These are phyloP conservation scores for Aphidius colemani DNA, from an alignment of 2,888 invertebrate species.

Conservation along the genomic window DNA sequence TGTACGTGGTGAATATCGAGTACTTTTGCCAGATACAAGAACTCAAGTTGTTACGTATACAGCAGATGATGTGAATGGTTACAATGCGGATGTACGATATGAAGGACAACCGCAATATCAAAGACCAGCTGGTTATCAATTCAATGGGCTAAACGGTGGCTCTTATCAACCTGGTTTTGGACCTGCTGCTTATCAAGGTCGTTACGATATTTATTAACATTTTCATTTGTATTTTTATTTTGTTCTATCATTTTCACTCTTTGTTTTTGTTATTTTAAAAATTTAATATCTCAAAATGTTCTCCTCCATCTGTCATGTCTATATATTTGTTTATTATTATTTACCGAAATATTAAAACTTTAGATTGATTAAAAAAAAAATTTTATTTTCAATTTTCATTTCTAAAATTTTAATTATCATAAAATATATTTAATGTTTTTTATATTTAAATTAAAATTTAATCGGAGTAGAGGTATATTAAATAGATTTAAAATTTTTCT, in stretches of 20 bases:
- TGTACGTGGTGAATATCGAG: slow-evolving; percentile 82
- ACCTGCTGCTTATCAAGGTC: slow-evolving; percentile 33
- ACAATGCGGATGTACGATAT: slow-evolving; percentile 79
- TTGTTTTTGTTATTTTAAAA: too few relatives aligned
- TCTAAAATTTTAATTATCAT: neutral
- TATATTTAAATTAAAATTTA: too few relatives aligned
- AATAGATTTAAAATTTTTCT: too few relatives aligned
- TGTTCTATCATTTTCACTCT: neutral
- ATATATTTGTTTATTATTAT: neutral
- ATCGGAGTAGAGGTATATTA: too few relatives aligned
- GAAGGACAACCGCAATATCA: slow-evolving; percentile 61
- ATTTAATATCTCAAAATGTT: neutral
- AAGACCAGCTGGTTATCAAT: slow-evolving; percentile 34
- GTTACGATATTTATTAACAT: slow-evolving; percentile 20
- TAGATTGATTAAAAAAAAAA: neutral
- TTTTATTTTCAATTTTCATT: too few relatives aligned
- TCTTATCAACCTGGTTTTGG: slow-evolving; percentile 26
- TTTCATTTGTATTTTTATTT: neutral
- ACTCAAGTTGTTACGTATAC: slow-evolving; percentile 85
- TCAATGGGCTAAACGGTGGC: slow-evolving; percentile 15
- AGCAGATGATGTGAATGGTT: slow-evolving; percentile 84
- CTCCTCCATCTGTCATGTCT: too few relatives aligned
- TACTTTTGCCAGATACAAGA: slow-evolving; percentile 82
- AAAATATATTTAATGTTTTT: neutral
- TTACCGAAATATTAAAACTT: neutral